phyloP scores from a whole-genome alignment of 1,140 invertebrate species.

The Antheraea mylitta region DNA sequence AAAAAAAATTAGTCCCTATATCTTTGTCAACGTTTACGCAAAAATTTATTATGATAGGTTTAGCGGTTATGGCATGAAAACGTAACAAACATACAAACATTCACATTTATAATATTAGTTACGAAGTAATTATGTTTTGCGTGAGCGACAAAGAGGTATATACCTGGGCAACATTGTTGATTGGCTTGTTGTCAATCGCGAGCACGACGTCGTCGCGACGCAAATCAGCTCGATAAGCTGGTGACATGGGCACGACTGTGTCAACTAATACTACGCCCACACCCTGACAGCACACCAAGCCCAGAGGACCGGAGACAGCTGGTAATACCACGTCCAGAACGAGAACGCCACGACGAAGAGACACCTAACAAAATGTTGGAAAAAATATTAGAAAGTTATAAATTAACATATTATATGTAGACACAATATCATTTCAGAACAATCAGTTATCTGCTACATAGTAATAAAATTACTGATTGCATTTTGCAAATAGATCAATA shows the following conservation, averaged over 20 bases:
- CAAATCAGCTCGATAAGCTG: slow-evolving; percentile 87
- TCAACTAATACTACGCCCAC: slow-evolving; percentile 85
- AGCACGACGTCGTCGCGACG: slow-evolving; percentile 88
- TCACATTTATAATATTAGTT: too few species aligned
- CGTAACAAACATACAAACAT: too few species aligned
- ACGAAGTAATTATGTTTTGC: too few species aligned
- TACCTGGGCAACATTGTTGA: slow-evolving; percentile 87
- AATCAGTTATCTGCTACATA: too few species aligned
- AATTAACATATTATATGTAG: not conserved
- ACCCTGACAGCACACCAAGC: slow-evolving; percentile 72
- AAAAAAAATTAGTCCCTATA: too few species aligned
- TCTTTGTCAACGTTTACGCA: too few species aligned
- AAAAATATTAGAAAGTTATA: not conserved
- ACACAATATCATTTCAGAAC: not conserved
- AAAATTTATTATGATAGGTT: too few species aligned
- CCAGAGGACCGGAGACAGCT: slow-evolving; percentile 54
- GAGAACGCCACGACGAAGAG: slow-evolving; percentile 58
- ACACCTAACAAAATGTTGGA: slow-evolving; percentile 42
- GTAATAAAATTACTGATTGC: too few species aligned
- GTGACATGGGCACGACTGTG: slow-evolving; percentile 86
- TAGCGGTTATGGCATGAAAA: too few species aligned
- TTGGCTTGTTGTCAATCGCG: slow-evolving; percentile 88
- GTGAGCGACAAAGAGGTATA: not conserved
- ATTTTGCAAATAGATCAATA: too few species aligned
- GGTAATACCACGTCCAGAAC: slow-evolving; percentile 64